Base-by-base conservation (phyloP, 2,797 vertebrate genomes). In the Leptoclinus maculatus region DNA sequence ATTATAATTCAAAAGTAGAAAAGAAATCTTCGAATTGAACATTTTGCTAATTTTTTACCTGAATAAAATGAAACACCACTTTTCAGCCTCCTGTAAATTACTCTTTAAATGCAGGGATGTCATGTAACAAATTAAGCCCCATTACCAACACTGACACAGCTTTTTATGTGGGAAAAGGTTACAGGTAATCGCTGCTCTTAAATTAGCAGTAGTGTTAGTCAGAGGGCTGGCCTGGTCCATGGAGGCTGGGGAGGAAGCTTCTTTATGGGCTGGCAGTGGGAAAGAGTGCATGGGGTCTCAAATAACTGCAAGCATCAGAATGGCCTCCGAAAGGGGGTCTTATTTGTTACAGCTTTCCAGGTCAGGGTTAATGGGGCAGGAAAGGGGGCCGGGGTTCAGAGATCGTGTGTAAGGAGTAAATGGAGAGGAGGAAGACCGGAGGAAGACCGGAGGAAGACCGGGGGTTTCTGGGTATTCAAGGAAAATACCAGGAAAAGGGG, bases 181-280 rank as follows among this genome's bases (percentile, higher is more conserved):
- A 62, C 41, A 76, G 70, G 53, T 83, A 79, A 83, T 63, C 51
- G 4, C 64, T 13, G 6, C 43, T 76, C 34, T 78, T 7, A 58
- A 74, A 76, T 57, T 41, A 75, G 45, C 38, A 47, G 57, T n/a
- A 9, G 27, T 51, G 72, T 72, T 72, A 74, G 60, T 77, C 67
- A 62, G 21, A 70, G 49, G 43, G 49, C 19, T 38, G 51, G 21
- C 23, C 43, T 74, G 70, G 60, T 71, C 39, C 27, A 45, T 69
- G 66, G 76, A 56, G 79, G 66, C 76, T 66, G 45, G 29, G 54
- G 75, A 92, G 90, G 88, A 93, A 92, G 82, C 62, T 45, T 71
- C 80, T 95, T 93, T 90, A 94, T 83, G 83, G 87, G 76, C 71
- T 83, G 70, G 62, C 83, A 91, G 81, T 76, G 82, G 83, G 71